These are phyloP conservation scores for Hydropsyche betteni DNA, from an alignment of 2,888 invertebrate genomes.

Conservation along the genomic window DNA sequence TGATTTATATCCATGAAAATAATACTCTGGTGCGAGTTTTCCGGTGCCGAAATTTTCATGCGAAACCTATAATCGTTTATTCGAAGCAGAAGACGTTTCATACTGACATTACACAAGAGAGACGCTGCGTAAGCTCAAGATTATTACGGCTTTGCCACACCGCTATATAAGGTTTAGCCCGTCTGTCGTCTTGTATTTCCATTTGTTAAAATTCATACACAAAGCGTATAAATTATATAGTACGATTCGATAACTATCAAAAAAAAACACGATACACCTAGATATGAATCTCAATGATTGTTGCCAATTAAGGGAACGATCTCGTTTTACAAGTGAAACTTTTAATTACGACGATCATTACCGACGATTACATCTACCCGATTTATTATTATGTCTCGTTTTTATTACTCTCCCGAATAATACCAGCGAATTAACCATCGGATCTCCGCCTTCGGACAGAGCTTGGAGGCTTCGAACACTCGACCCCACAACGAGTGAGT, in stretches of 20 bases:
- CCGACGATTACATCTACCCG: neutral
- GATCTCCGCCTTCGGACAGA: too few species aligned
- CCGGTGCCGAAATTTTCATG: constrained; percentile 3
- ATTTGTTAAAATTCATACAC: constrained; percentile 11
- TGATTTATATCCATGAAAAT: too few species aligned
- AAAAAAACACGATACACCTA: neutral
- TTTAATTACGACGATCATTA: constrained; percentile 13
- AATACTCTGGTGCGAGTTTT: neutral
- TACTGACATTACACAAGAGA: constrained; percentile 20
- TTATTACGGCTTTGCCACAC: constrained; percentile 25
- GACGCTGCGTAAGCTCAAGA: constrained; percentile 30
- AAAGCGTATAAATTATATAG: too few species aligned
- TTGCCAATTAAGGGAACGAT: neutral
- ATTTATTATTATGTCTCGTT: constrained; percentile 19
- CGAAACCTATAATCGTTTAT: constrained; percentile 11
- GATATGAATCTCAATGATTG: neutral
- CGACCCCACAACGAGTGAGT: neutral
- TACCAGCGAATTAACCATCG: too few species aligned
- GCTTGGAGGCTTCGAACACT: neutral
- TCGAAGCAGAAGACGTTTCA: constrained; percentile 17
- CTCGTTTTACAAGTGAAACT: constrained; percentile 1
- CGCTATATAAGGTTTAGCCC: constrained; percentile 17
- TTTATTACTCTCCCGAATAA: neutral
- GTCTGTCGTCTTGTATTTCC: constrained; percentile 12
- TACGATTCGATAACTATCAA: neutral